A percentile compares a stretch with the other conserved stretches of the same genome.
Conservation (phyloP, 2,113 vertebrate species). For the Anarrhichthys ocellatus region DNA sequence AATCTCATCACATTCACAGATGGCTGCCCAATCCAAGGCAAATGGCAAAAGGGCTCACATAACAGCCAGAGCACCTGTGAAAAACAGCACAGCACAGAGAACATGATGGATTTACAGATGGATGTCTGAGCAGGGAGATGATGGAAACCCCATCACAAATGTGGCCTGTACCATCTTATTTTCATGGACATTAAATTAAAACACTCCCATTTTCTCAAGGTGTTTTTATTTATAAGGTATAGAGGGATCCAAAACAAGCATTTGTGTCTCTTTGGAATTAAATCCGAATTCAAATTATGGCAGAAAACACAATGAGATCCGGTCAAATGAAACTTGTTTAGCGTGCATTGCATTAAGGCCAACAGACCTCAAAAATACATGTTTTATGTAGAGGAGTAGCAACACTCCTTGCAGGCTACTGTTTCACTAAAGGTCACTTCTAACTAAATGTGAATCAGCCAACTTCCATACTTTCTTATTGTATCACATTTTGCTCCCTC, state of each 20-base stretch:
- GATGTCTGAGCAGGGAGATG: constrained; percentile 51
- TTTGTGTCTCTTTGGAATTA: neutral
- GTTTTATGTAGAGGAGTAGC: constrained; percentile 1
- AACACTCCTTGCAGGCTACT: neutral
- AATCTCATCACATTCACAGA: constrained; percentile 73
- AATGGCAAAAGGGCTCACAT: constrained; percentile 72
- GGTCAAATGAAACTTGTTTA: constrained; percentile 18
- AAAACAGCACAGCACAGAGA: constrained; percentile 19
- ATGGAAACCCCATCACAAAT: constrained; percentile 49
- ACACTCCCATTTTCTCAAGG: constrained; percentile 19
- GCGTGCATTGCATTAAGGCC: neutral
- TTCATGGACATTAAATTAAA: constrained; percentile 36
- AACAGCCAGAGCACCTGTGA: constrained; percentile 68
- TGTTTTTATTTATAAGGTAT: constrained; percentile 39
- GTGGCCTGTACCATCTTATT: constrained; percentile 47
- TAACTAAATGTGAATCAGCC: constrained; percentile 50
- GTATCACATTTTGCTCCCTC: constrained; percentile 46
- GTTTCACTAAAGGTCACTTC: constrained; percentile 46
- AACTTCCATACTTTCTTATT: constrained; percentile 32
- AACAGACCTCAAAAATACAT: neutral
- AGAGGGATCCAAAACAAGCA: constrained; percentile 20
- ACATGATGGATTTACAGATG: constrained; percentile 54
- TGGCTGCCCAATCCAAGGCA: constrained; percentile 71
- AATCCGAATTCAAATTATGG: constrained; percentile 6
- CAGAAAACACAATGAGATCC: constrained; percentile 25